These are phyloP conservation scores for Eupeodes latifasciatus DNA, from an alignment of 2,888 invertebrate genomes.

Conservation along the genomic window DNA sequence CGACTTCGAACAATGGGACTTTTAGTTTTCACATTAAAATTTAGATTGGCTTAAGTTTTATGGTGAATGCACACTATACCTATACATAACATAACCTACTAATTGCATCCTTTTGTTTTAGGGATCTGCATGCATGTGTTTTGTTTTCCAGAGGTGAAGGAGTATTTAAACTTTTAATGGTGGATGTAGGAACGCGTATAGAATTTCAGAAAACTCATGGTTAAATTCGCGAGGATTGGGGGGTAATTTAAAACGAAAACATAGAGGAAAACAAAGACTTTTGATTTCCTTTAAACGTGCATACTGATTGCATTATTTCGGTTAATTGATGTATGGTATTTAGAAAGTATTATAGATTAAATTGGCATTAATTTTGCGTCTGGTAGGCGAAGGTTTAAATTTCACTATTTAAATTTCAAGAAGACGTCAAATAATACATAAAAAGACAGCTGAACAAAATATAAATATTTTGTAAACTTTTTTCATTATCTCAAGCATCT, in stretches of 20 bases:
- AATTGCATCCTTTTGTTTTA: constrained; percentile 17
- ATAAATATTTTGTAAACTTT: no score
- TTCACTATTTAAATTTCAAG: no score
- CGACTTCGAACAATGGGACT: constrained; percentile 20
- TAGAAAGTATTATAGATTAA: no score
- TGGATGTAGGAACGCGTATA: background rate
- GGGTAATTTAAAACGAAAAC: background rate
- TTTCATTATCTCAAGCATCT: no score
- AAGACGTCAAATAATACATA: no score
- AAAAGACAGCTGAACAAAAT: no score
- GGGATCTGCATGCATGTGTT: background rate
- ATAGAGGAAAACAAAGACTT: background rate
- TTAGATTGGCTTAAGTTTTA: constrained; percentile 6
- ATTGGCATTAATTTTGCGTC: no score
- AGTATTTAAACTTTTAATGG: background rate
- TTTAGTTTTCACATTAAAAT: constrained; percentile 29
- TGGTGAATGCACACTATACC: background rate
- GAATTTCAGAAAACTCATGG: background rate
- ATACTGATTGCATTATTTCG: background rate
- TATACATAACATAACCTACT: background rate
- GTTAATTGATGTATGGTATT: no score
- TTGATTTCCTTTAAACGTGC: background rate
- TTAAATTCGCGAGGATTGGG: no score
- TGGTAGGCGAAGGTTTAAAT: no score
- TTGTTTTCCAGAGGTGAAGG: background rate